phyloP scores from a whole-genome alignment of 2,113 vertebrate species.

The Rhipidura dahli region DNA sequence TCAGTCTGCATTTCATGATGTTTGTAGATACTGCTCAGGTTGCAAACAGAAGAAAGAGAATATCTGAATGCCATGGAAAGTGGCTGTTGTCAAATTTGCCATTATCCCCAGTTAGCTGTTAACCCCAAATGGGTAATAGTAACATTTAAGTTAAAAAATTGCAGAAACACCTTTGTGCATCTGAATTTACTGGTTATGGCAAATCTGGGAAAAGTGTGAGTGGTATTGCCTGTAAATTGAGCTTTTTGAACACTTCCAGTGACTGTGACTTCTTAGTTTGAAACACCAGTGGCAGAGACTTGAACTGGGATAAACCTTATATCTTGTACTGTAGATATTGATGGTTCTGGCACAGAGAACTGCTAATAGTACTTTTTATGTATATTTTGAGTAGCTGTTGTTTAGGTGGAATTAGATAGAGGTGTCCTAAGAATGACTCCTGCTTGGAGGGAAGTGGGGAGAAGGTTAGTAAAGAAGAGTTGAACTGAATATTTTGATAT shows the following conservation, averaged over 20 bases:
- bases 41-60: not conserved
- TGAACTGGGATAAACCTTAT: not conserved
- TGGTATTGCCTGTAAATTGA: not conserved
- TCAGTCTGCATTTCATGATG: not conserved
- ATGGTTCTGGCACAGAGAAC: not conserved
- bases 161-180: not conserved
- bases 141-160: not conserved
- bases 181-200: not conserved
- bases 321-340: not conserved
- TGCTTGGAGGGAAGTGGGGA: not conserved
- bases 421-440: not conserved
- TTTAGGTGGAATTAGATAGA: not conserved
- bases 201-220: not conserved
- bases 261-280: not conserved
- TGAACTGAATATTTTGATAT: not conserved
- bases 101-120: not conserved
- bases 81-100: not conserved
- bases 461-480: not conserved
- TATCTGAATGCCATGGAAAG: not conserved
- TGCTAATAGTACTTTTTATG: not conserved
- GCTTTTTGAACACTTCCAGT: not conserved
- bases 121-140: not conserved
- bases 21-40: not conserved
- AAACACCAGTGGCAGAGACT: not conserved
- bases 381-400: not conserved